Conservation (phyloP, 2,888 invertebrate genomes). For the Limnephilus auricula region DNA sequence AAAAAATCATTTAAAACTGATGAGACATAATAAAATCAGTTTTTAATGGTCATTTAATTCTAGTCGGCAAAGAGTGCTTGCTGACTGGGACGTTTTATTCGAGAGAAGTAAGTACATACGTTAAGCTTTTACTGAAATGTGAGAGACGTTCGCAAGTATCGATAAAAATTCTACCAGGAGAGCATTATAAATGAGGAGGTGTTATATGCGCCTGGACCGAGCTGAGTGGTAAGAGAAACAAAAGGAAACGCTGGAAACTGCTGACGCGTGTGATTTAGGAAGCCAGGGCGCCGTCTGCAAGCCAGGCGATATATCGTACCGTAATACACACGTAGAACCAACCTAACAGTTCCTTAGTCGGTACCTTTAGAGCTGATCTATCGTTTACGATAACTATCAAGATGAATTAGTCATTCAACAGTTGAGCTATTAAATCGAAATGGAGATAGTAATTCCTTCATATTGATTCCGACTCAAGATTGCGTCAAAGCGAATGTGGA, state of each 20-base stretch:
- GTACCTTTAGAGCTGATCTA: background rate
- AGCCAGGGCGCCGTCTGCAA: conserved; percentile 45
- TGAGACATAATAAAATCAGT: background rate
- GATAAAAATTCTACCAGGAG: conserved; percentile 48
- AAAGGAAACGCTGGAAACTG: conserved; percentile 52
- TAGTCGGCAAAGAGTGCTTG: background rate
- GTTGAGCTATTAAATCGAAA: background rate
- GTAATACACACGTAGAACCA: conserved; percentile 5
- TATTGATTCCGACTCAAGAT: background rate
- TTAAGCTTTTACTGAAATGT: conserved; percentile 10
- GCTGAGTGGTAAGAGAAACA: conserved; percentile 50
- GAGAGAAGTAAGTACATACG: background rate
- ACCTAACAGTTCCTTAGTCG: background rate
- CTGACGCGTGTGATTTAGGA: conserved; percentile 57
- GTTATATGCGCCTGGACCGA: conserved; percentile 42
- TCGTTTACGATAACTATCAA: background rate
- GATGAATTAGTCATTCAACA: background rate
- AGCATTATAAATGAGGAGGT: conserved; percentile 49
- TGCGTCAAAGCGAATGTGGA: background rate
- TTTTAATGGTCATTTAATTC: background rate
- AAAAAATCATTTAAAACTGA: background rate
- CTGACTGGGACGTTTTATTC: background rate
- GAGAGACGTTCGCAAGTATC: conserved; percentile 19
- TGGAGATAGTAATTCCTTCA: background rate
- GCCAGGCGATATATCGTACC: conserved; percentile 14